A percentile compares a stretch with the other conserved stretches of the same genome.
Conservation (phyloP, 1,140 invertebrate genomes). For the Agrilus planipennis region DNA sequence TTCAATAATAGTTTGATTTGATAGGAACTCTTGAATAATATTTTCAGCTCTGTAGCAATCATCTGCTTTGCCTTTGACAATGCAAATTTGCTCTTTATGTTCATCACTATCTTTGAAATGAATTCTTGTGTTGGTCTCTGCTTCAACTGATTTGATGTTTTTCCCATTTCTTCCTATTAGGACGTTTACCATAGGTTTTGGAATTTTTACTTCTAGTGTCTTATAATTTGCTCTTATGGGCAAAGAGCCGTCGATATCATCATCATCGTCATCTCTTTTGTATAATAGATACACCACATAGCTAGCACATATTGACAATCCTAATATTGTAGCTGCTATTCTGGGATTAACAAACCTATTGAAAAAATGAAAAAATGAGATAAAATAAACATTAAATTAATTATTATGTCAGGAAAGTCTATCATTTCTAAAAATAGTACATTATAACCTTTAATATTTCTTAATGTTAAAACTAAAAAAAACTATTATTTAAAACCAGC, state of each 20-base stretch:
- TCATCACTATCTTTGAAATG: conserved; percentile 44
- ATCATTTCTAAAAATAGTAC: too few species aligned
- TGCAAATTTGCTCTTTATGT: conserved; percentile 44
- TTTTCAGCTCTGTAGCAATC: conserved; percentile 53
- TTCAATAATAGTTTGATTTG: conserved; percentile 51
- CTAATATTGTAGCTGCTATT: too few species aligned
- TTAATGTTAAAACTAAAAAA: too few species aligned
- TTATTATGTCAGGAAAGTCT: too few species aligned
- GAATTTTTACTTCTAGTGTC: conserved; percentile 36
- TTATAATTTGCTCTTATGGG: conserved; percentile 25
- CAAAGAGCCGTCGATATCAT: conserved; percentile 17
- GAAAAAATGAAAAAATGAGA: too few species aligned
- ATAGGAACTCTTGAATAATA: conserved; percentile 58
- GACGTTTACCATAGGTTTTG: conserved; percentile 34
- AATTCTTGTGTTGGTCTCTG: conserved; percentile 54
- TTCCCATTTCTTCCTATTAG: conserved; percentile 53
- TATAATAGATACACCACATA: conserved; percentile 35
- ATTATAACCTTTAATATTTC: too few species aligned
- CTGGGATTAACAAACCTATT: too few species aligned
- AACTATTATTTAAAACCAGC: too few species aligned
- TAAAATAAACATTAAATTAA: too few species aligned
- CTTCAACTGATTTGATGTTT: conserved; percentile 58
- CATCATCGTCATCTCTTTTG: conserved; percentile 33
- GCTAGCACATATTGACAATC: conserved; percentile 34
- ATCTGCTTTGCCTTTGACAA: conserved; percentile 51